Evolutionary conservation across 2,888 invertebrate species (phyloP).

Genomic region (Lagria hirta): DNA sequence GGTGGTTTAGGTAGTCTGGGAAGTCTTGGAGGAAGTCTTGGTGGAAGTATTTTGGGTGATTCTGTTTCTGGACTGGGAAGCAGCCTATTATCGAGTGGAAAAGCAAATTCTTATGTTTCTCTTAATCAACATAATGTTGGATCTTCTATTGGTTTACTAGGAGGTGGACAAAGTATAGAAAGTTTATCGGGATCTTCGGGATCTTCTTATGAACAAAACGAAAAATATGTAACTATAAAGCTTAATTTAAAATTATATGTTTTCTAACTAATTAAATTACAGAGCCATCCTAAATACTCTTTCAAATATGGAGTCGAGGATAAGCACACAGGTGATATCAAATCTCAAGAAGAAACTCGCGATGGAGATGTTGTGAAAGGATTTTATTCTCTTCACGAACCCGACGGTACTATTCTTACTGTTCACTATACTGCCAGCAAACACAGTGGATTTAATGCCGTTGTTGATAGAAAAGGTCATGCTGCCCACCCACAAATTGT

Average conservation of each 20-base stretch:
- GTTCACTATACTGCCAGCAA: constrained; percentile 62
- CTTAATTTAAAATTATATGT: constrained; percentile 1
- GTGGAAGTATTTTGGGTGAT: constrained; percentile 1
- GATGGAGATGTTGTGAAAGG: constrained; percentile 60
- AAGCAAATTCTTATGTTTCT: background rate
- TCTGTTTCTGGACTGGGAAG: background rate
- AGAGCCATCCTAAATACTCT: constrained; percentile 59
- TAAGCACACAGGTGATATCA: constrained; percentile 60
- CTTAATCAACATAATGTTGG: background rate
- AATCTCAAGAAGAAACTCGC: constrained; percentile 58
- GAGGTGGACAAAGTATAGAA: background rate
- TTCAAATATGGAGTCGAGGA: constrained; percentile 61
- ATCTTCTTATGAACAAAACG: too few species aligned
- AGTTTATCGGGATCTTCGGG: background rate
- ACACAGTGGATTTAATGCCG: constrained; percentile 56
- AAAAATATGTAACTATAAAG: background rate
- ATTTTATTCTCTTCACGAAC: constrained; percentile 60
- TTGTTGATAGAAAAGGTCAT: constrained; percentile 56
- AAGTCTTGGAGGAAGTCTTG: too few species aligned
- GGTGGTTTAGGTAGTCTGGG: background rate
- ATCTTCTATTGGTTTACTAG: background rate
- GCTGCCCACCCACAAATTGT: constrained; percentile 43
- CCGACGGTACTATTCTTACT: constrained; percentile 60
- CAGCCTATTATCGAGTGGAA: background rate
- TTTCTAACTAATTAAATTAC: constrained; percentile 27